Base-by-base conservation (phyloP, 1,140 invertebrate genomes). In the Aphaenogaster rudis region DNA sequence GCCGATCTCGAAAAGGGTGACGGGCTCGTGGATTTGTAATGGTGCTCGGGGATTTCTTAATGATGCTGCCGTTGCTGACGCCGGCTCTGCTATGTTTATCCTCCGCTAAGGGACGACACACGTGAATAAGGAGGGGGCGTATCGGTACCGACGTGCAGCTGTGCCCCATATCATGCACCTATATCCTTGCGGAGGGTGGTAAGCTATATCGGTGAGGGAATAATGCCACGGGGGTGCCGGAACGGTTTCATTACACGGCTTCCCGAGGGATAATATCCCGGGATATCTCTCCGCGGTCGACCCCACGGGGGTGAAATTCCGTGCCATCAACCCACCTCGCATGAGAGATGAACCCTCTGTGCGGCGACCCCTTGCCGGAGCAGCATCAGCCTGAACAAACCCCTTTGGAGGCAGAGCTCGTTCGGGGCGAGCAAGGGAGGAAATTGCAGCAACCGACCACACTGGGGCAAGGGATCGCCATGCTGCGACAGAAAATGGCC, bases 241-340 rank as follows among this genome's bases (percentile, higher is more conserved):
- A 94, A 94, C 93, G 91, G 87, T 94, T 94, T 94, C 93, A 93
- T 94, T 94, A 94, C 88, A 90, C 86, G 88, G 90, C 88, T 91
- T 93, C 92, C 88, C 90, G 87, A 88, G 93, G 93, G 92, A 93
- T 93, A 92, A 94, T 92, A 93, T 93, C 76, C 87, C 67, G 85
- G 87, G 82, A 85, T 91, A 91, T 91, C 86, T 91, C 89, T 74
- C 79, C 69, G 69, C 57, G 87, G 74, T 88, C 87, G 89, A 87
- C 90, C 89, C 89, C 87, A 82, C 64, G 87, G 90, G 87, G 82
- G 84, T 91, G 85, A 88, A 91, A 91, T 91, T 89, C 89, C 88
- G 89, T 90, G 77, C 89, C 89, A 88, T 76, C 89, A 74, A 87
- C 74, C 81, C 81, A 81, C 74, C 86, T 86, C 89, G 76, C 79